Conservation (phyloP, 2,113 vertebrate genomes). For the Miniopterus natalensis region DNA sequence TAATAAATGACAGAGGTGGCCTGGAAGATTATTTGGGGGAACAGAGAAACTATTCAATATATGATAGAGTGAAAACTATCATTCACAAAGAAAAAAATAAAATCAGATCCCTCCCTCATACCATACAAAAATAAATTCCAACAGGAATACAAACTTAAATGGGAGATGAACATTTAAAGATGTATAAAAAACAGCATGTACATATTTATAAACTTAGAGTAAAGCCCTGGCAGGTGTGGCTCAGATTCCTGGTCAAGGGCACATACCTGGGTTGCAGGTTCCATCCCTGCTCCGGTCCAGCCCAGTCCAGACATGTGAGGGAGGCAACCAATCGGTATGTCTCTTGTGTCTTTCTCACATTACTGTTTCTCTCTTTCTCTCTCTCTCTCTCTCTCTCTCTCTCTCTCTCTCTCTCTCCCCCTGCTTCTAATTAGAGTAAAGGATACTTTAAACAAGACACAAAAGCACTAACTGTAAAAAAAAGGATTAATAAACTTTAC, state of each 20-base stretch:
- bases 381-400: too few species aligned
- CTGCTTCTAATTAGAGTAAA: neutral
- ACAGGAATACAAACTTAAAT: neutral
- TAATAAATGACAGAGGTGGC: neutral
- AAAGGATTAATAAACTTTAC: neutral
- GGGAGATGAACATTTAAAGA: neutral
- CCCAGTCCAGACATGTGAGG: too few species aligned
- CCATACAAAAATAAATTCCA: conserved; percentile 40
- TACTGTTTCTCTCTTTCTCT: too few species aligned
- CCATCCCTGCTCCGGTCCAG: too few species aligned
- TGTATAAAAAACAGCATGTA: neutral
- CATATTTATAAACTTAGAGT: too few species aligned
- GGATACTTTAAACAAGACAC: conserved; percentile 1
- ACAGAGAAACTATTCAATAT: neutral
- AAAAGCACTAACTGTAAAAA: neutral
- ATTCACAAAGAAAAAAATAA: neutral
- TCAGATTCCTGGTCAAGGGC: too few species aligned
- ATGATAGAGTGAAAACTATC: neutral
- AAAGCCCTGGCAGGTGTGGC: too few species aligned
- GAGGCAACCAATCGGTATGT: too few species aligned
- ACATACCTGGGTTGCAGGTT: too few species aligned
- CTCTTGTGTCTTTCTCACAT: too few species aligned
- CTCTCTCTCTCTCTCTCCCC: too few species aligned
- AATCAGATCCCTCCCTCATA: neutral
- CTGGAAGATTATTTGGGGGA: neutral